Percentiles rank a stretch among this genome's conserved stretches.
Conservation (phyloP, 2,888 invertebrate species). For the Saturnia japonica region DNA sequence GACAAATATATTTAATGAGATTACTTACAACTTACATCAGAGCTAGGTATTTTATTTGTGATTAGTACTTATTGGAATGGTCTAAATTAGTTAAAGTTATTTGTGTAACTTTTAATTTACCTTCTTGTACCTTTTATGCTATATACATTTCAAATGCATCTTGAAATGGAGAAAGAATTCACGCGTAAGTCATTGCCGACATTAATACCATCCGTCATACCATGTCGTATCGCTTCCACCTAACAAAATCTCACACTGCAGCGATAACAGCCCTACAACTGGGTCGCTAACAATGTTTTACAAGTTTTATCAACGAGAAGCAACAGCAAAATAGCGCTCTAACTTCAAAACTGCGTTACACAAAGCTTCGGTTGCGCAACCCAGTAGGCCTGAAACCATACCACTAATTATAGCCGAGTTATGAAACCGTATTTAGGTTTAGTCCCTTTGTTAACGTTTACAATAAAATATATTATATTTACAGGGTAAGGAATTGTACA, state of each 20-base stretch:
- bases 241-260: neutral
- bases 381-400: conserved; percentile 50
- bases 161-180: neutral
- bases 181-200: neutral
- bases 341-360: conserved; percentile 40
- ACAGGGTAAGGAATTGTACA: neutral
- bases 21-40: too few species aligned
- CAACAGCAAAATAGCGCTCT: conserved; percentile 21
- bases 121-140: too few species aligned
- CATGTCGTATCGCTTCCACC: neutral
- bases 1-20: too few species aligned
- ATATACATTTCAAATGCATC: too few species aligned
- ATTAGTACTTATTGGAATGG: too few species aligned
- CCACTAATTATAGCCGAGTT: conserved; percentile 54
- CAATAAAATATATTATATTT: neutral
- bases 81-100: too few species aligned
- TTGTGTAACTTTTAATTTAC: too few species aligned
- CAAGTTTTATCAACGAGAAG: conserved; percentile 14
- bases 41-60: too few species aligned
- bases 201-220: neutral
- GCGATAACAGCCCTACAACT: neutral
- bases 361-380: conserved; percentile 40
- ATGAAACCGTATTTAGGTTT: conserved; percentile 43
- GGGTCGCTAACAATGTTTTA: conserved; percentile 10
- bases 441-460: conserved; percentile 35